A percentile compares a stretch with the other conserved stretches of the same genome.
phyloP scores from a whole-genome alignment of 2,888 invertebrate genomes.

The Acheta domesticus region DNA sequence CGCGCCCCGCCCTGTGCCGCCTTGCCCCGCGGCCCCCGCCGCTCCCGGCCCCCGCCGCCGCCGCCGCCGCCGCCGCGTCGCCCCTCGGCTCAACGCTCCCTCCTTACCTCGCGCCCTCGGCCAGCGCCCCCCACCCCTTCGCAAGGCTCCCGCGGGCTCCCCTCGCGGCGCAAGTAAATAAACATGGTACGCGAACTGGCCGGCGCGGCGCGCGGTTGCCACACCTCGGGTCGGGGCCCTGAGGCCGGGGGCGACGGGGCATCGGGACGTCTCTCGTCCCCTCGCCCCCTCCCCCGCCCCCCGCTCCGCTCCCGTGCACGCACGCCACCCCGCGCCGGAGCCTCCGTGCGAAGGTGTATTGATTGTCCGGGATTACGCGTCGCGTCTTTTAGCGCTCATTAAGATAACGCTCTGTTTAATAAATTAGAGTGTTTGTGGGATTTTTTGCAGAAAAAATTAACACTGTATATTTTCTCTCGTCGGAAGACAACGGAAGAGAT shows the following conservation, averaged over 20 bases:
- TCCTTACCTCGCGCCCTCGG: conserved; percentile 22
- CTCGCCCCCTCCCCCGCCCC: background rate
- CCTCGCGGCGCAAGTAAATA: background rate
- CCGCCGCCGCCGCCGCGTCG: background rate
- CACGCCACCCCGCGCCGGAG: background rate
- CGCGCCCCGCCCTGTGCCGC: background rate
- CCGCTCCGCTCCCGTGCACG: too few species aligned
- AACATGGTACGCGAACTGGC: background rate
- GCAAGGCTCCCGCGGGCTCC: conserved; percentile 12
- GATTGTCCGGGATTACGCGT: background rate
- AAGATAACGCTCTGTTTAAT: conserved; percentile 11
- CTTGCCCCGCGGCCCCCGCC: conserved; percentile 4
- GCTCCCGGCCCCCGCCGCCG: conserved; percentile 18
- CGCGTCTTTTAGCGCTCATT: conserved; percentile 4
- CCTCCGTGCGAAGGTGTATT: background rate
- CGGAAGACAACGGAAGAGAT: conserved; percentile 20
- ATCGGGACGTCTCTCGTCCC: background rate
- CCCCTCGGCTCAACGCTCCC: conserved; percentile 19
- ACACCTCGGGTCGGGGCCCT: too few species aligned
- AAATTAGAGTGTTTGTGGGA: background rate
- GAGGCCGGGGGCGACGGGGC: too few species aligned
- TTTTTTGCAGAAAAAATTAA: background rate
- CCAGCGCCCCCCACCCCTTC: conserved; percentile 1
- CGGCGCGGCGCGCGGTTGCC: too few species aligned
- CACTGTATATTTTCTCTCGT: background rate